Conservation (phyloP, 2,113 vertebrate species). For the Dipodomys spectabilis region DNA sequence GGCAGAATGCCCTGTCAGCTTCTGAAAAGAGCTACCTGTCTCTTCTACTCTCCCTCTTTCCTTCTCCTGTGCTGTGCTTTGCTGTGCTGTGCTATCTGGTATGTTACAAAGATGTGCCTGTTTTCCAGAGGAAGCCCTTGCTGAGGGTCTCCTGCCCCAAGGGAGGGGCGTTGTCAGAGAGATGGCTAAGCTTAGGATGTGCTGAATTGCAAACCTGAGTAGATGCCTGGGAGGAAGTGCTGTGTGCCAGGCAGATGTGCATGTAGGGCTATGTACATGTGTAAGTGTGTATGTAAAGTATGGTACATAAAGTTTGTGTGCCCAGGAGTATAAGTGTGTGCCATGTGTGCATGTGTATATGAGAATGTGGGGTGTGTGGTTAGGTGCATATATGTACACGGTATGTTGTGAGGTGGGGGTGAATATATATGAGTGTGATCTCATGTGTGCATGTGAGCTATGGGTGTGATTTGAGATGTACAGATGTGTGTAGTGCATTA, state of each 20-base stretch:
- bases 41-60: accelerated
- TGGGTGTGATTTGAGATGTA: background rate
- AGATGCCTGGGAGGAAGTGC: background rate
- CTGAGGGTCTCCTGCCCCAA: background rate
- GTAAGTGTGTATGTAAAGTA: background rate
- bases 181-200: background rate
- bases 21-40: background rate
- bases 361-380: background rate
- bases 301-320: background rate
- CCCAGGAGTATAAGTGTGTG: background rate
- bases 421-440: background rate
- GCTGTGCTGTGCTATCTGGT: background rate
- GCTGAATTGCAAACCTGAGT: background rate
- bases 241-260: accelerated
- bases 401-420: background rate
- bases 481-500: background rate
- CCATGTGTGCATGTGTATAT: background rate
- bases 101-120: background rate
- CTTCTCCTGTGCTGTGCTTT: background rate
- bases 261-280: background rate
- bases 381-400: background rate
- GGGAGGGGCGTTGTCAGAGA: background rate
- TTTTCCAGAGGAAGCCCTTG: background rate
- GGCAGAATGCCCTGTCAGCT: too few species aligned
- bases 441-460: background rate